Percentiles rank a stretch among this genome's conserved stretches.
Conservation (phyloP, 2,888 invertebrate genomes). For the Serripes groenlandicus region DNA sequence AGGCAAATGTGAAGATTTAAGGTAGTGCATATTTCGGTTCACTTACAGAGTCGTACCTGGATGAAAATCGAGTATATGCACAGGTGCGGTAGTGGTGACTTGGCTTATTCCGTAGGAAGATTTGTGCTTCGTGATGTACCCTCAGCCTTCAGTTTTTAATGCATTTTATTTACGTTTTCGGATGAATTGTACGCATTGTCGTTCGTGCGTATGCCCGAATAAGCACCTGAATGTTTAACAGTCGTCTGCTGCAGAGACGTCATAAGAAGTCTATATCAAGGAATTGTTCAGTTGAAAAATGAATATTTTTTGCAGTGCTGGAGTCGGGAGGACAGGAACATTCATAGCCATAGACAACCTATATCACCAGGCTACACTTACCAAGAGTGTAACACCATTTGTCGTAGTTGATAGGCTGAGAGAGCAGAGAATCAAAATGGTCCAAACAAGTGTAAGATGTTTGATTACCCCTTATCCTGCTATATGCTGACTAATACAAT, state of each 20-base stretch:
- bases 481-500: too few relatives aligned
- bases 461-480: too few relatives aligned
- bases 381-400: slow-evolving; percentile 3
- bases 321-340: neutral
- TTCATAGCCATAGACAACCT: slow-evolving; percentile 2
- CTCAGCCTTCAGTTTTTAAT: neutral
- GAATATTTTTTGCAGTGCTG: neutral
- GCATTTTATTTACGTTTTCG: neutral
- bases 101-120: too few relatives aligned
- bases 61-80: neutral
- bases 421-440: slow-evolving; percentile 9
- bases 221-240: too few relatives aligned
- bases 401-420: neutral
- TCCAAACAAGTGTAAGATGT: slow-evolving; percentile 3
- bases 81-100: too few relatives aligned
- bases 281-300: neutral
- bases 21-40: neutral
- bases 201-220: too few relatives aligned
- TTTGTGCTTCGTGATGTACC: too few relatives aligned
- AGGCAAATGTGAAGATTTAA: neutral
- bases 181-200: too few relatives aligned
- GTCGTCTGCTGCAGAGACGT: too few relatives aligned
- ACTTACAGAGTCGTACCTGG: neutral
- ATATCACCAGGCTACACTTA: neutral
- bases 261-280: neutral